phyloP scores from a whole-genome alignment of 2,888 invertebrate genomes.

The Andrena marginata region DNA sequence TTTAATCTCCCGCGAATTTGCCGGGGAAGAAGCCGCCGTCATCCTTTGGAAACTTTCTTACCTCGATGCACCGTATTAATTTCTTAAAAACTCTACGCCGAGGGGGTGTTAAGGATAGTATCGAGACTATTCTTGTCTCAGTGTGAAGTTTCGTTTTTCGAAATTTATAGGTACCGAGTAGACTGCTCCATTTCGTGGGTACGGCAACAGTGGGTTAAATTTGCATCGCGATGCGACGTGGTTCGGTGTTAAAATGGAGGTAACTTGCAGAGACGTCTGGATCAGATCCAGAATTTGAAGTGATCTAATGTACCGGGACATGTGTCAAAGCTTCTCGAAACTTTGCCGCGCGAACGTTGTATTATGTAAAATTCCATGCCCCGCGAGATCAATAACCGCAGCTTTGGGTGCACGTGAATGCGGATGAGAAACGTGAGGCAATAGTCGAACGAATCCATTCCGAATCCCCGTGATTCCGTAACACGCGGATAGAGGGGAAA shows the following conservation, averaged over 20 bases:
- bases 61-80: not conserved
- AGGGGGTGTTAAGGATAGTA: no score
- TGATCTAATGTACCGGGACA: conserved; percentile 12
- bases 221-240: conserved; percentile 4
- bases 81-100: not conserved
- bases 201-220: not conserved
- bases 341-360: not conserved
- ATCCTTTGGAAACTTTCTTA: not conserved
- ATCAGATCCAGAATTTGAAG: not conserved
- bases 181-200: not conserved
- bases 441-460: conserved; percentile 22
- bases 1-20: conserved; percentile 47
- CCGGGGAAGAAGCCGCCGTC: not conserved
- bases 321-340: conserved; percentile 14
- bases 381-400: conserved; percentile 27
- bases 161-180: not conserved
- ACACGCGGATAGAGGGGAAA: not conserved
- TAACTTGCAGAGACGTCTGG: conserved; percentile 3
- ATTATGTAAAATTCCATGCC: conserved; percentile 6
- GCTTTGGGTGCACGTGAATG: not conserved
- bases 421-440: conserved; percentile 30
- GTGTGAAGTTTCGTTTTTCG: not conserved
- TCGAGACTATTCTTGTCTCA: no score
- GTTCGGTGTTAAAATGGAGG: not conserved
- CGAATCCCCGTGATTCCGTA: conserved; percentile 12